Evolutionary conservation across 2,113 vertebrate genomes (phyloP).

Genomic region (Spheniscus mendiculus): DNA sequence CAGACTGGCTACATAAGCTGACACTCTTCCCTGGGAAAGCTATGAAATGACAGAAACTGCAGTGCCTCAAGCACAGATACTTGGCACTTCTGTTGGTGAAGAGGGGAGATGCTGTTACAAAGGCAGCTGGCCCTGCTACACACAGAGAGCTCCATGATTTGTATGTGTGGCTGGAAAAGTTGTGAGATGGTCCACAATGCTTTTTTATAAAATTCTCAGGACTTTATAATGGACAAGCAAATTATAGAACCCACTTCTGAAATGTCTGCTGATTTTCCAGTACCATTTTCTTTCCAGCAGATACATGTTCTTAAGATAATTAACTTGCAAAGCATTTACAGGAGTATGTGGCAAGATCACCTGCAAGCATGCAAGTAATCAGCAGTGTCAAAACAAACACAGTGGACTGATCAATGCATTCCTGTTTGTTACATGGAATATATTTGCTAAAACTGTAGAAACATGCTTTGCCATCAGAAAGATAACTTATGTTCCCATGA

Average conservation of each 20-base stretch:
- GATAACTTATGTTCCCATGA: neutral
- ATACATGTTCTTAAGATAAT: neutral
- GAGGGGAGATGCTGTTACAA: neutral
- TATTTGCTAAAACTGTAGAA: neutral
- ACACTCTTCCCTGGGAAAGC: neutral
- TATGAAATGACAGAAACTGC: neutral
- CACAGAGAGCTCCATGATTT: neutral
- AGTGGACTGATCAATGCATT: neutral
- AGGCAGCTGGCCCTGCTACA: neutral
- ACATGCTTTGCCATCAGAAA: neutral
- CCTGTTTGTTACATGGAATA: neutral
- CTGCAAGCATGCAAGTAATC: neutral
- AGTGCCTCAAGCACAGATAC: neutral
- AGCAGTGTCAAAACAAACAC: neutral
- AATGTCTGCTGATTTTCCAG: neutral
- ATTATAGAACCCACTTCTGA: neutral
- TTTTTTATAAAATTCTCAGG: neutral
- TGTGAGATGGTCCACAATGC: neutral
- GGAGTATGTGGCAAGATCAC: neutral
- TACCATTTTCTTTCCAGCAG: neutral
- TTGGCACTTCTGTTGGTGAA: neutral
- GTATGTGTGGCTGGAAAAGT: neutral
- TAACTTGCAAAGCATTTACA: neutral
- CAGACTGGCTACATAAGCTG: neutral
- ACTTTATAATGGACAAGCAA: neutral